These are phyloP conservation scores for Rhinogobio ventralis DNA, from an alignment of 2,797 vertebrate species.

Conservation along the genomic window DNA sequence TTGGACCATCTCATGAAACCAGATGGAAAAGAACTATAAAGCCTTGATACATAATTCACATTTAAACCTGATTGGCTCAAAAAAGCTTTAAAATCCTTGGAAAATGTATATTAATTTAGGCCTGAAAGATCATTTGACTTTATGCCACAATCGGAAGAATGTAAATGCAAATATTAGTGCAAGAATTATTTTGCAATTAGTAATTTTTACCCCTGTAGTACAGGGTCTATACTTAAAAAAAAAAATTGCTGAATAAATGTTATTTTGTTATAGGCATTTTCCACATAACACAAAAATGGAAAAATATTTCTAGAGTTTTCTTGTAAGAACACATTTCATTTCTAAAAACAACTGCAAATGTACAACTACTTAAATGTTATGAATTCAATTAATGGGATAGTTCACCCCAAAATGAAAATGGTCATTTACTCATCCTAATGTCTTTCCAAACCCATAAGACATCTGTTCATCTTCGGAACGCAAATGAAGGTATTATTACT, in stretches of 20 bases:
- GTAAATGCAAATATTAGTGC: not conserved
- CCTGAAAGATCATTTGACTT: not conserved
- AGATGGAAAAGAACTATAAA: slow-evolving; percentile 33
- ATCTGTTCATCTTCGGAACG: not conserved
- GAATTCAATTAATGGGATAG: not conserved
- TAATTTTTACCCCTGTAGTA: not conserved
- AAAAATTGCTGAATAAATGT: not conserved
- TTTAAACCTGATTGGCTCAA: not conserved
- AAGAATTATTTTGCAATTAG: not conserved
- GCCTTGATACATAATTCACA: not conserved
- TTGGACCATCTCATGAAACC: slow-evolving; percentile 19
- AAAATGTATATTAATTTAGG: not conserved
- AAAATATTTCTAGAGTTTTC: not conserved
- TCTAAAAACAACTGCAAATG: not conserved
- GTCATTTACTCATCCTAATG: not conserved
- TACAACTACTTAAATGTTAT: not conserved
- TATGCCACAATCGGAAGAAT: not conserved
- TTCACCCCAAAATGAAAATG: not conserved
- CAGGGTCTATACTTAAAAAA: not conserved
- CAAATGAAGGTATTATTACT: not conserved
- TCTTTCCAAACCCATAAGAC: not conserved
- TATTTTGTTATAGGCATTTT: not conserved
- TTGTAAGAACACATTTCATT: not conserved
- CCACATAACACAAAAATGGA: not conserved
- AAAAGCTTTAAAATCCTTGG: not conserved